phyloP scores from a whole-genome alignment of 1,140 invertebrate genomes.

The Scaptomyza graminum region DNA sequence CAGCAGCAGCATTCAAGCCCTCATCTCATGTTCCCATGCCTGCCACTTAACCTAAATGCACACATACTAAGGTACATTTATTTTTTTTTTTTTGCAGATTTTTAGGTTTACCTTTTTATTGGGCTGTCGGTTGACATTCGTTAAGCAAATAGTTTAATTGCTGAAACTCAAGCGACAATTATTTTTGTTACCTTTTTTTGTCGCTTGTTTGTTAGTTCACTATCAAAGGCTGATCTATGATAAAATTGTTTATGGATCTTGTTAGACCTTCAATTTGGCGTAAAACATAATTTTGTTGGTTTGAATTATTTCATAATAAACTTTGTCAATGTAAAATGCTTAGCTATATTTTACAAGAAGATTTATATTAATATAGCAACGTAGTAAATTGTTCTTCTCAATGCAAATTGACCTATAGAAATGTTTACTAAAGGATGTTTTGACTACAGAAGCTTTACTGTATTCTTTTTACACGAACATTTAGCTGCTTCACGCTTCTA shows the following conservation, averaged over 20 bases:
- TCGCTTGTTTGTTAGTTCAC: neutral
- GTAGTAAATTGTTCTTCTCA: no score
- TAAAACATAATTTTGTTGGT: neutral
- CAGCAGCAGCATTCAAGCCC: conserved; percentile 28
- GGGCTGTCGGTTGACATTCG: conserved; percentile 29
- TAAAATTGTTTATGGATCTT: conserved; percentile 1
- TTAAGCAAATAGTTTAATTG: conserved; percentile 67
- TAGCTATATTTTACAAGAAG: neutral
- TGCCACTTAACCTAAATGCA: conserved; percentile 24
- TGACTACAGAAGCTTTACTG: no score
- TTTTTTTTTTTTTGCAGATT: neutral
- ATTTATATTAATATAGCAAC: no score
- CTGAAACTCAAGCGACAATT: conserved; percentile 33
- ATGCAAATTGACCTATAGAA: neutral
- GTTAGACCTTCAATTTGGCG: neutral
- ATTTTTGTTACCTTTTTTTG: conserved; percentile 15
- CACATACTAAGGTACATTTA: neutral
- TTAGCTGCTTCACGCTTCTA: no score
- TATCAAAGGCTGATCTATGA: conserved; percentile 7
- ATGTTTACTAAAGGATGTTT: no score
- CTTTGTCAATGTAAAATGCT: neutral
- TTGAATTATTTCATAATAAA: neutral
- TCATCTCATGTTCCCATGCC: conserved; percentile 61
- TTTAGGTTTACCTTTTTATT: conserved; percentile 1
- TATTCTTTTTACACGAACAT: no score